Evolutionary conservation across 2,797 vertebrate species (phyloP).

Genomic region (Remorina albescens): DNA sequence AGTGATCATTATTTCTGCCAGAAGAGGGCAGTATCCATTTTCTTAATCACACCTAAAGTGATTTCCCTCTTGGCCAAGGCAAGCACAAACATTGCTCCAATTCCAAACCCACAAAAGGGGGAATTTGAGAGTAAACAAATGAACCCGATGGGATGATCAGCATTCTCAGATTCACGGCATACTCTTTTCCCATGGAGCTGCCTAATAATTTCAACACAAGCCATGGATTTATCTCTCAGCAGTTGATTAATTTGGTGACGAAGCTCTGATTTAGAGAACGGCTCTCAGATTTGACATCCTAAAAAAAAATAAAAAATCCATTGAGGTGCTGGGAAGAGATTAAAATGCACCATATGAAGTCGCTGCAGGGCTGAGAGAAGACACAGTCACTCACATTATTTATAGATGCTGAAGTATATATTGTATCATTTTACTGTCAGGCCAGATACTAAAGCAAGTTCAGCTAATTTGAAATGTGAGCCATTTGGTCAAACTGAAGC

Average conservation of each 20-base stretch:
- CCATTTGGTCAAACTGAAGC: conserved; percentile 45
- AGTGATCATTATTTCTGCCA: conserved; percentile 67
- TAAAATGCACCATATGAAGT: conserved; percentile 41
- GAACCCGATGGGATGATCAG: conserved; percentile 77
- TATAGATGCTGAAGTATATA: conserved; percentile 44
- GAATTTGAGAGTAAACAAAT: conserved; percentile 83
- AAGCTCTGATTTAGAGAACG: conserved; percentile 62
- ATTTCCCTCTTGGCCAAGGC: conserved; percentile 62
- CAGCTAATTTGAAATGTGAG: conserved; percentile 47
- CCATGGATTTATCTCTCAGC: conserved; percentile 59
- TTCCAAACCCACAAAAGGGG: conserved; percentile 80
- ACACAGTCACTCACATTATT: conserved; percentile 37
- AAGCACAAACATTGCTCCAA: conserved; percentile 75
- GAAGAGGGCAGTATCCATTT: conserved; percentile 85
- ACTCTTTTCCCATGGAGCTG: conserved; percentile 75
- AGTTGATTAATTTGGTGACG: conserved; percentile 68
- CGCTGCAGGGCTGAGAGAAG: conserved; percentile 19
- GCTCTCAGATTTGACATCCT: conserved; percentile 48
- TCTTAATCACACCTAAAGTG: conserved; percentile 71
- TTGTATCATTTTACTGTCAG: conserved; percentile 47
- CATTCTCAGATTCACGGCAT: conserved; percentile 70
- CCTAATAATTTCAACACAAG: conserved; percentile 66
- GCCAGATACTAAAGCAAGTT: conserved; percentile 39
- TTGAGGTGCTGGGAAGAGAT: conserved; percentile 36
- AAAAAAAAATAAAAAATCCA: neutral